Evolutionary conservation across 2,113 vertebrate species (phyloP).

Genomic region (human (Homo sapiens)): DNA sequence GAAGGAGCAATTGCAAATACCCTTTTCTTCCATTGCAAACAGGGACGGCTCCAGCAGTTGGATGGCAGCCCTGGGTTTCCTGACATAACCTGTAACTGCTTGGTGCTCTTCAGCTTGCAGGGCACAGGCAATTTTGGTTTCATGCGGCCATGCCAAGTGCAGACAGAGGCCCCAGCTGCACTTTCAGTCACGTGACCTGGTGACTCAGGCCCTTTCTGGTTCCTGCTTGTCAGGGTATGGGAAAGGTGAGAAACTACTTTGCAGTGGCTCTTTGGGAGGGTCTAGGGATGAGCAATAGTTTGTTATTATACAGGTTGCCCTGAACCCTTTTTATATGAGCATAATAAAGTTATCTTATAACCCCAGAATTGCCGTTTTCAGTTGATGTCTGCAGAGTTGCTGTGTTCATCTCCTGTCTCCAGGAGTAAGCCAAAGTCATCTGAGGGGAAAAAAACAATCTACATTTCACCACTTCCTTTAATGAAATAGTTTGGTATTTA

Average conservation of each 20-base stretch:
- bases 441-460: no score
- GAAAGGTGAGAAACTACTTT: conserved; percentile 49
- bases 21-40: neutral
- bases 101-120: neutral
- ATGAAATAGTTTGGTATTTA: conserved; percentile 49
- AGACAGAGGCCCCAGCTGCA: conserved; percentile 48
- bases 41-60: rapidly evolving
- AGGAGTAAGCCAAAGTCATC: neutral
- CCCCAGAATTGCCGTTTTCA: neutral
- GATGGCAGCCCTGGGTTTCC: neutral
- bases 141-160: conserved; percentile 58
- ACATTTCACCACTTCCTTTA: conserved; percentile 54
- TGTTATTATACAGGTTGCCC: neutral
- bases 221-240: conserved; percentile 60
- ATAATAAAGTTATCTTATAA: neutral
- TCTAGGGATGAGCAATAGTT: neutral
- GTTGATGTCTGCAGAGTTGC: neutral
- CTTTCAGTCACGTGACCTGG: conserved; percentile 71
- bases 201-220: conserved; percentile 75
- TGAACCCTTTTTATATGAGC: neutral
- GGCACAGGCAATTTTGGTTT: conserved; percentile 56
- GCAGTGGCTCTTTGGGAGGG: conserved; percentile 30
- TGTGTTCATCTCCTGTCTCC: neutral
- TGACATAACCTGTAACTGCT: neutral
- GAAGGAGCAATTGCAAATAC: rapidly evolving